Conservation (phyloP, 2,888 invertebrate species). For the Norana najaformis region DNA sequence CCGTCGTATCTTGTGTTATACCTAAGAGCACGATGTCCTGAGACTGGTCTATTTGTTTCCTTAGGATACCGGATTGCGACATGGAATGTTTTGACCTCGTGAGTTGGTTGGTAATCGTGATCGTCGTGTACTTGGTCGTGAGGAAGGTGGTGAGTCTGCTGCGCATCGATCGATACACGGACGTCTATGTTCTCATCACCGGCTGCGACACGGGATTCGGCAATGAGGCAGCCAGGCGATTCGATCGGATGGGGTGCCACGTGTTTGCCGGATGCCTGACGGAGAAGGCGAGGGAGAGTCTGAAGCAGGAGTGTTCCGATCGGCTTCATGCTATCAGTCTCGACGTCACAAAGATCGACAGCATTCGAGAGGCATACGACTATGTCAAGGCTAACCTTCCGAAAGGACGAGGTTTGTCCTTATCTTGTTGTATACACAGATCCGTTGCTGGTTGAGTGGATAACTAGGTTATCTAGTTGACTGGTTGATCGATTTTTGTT, state of each 20-base stretch:
- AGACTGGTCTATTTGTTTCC: neutral
- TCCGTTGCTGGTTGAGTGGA: neutral
- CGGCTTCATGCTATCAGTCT: slow-evolving; percentile 53
- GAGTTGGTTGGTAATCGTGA: neutral
- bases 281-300: slow-evolving; percentile 22
- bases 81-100: neutral
- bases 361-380: slow-evolving; percentile 26
- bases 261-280: slow-evolving; percentile 34
- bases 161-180: neutral
- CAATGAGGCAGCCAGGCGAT: slow-evolving; percentile 9
- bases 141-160: neutral
- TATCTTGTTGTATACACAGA: neutral
- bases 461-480: too few relatives aligned
- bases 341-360: slow-evolving; percentile 55
- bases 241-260: slow-evolving; percentile 32
- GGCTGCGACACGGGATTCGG: slow-evolving; percentile 37
- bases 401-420: slow-evolving; percentile 18
- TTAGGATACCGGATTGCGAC: neutral
- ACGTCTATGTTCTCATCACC: slow-evolving; percentile 30
- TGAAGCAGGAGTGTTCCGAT: slow-evolving; percentile 24
- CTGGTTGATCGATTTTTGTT: too few relatives aligned
- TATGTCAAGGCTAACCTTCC: slow-evolving; percentile 5
- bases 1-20: too few relatives aligned
- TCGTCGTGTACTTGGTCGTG: neutral
- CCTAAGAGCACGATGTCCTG: too few relatives aligned